Evolutionary conservation across 1,140 invertebrate genomes (phyloP).

Genomic region (Leptonema lineaticorne): DNA sequence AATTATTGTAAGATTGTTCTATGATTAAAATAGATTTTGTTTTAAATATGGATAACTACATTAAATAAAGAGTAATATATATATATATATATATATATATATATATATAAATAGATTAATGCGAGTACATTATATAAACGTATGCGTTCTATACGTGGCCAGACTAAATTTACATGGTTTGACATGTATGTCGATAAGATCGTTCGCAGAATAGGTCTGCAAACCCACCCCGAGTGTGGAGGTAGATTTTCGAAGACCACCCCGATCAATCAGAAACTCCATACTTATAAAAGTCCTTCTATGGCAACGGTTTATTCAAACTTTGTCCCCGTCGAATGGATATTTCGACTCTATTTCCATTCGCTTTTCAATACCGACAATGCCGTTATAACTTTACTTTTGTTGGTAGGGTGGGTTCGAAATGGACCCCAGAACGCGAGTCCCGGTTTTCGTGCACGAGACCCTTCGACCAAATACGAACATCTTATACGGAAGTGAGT

Average conservation of each 20-base stretch:
- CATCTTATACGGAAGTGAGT: constrained; percentile 8
- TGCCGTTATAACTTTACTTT: constrained; percentile 37
- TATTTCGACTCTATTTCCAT: constrained; percentile 42
- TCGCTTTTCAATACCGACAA: constrained; percentile 38
- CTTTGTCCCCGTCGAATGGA: constrained; percentile 40
- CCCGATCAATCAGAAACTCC: constrained; percentile 3
- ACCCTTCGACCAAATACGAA: constrained; percentile 9
- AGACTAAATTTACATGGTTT: constrained; percentile 22
- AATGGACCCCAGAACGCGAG: neutral
- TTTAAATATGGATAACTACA: too few species aligned
- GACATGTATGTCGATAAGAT: constrained; percentile 20
- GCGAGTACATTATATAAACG: neutral
- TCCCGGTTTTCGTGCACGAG: too few species aligned
- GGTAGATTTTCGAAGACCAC: neutral
- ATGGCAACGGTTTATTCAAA: constrained; percentile 42
- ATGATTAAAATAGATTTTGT: too few species aligned
- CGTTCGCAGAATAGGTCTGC: constrained; percentile 9
- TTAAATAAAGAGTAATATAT: too few species aligned
- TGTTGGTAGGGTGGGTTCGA: constrained; percentile 13
- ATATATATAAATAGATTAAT: too few species aligned
- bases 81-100: too few species aligned
- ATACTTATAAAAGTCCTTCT: constrained; percentile 32
- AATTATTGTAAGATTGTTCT: too few species aligned
- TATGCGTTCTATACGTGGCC: neutral
- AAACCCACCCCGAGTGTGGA: neutral